These are phyloP conservation scores for Steatocranus sp. DNA, from an alignment of 2,797 vertebrate genomes.

Conservation along the genomic window DNA sequence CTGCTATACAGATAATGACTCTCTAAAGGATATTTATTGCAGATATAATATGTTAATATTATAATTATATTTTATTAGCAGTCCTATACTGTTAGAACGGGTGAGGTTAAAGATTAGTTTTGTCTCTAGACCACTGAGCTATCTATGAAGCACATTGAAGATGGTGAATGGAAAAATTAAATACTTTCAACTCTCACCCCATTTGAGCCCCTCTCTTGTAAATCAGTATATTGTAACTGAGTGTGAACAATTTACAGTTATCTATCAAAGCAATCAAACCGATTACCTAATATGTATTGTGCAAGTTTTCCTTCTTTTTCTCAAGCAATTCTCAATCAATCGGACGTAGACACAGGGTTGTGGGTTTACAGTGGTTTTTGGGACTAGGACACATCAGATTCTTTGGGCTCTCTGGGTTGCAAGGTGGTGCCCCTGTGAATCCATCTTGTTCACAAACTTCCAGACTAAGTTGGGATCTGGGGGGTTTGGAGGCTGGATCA, in stretches of 20 bases:
- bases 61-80: background rate
- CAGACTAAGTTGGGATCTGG: background rate
- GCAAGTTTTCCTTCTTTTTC: background rate
- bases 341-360: background rate
- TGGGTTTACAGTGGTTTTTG: background rate
- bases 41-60: background rate
- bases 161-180: background rate
- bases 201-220: background rate
- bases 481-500: background rate
- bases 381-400: background rate
- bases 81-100: background rate
- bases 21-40: background rate
- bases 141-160: background rate
- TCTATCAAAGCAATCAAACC: background rate
- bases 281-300: fast-evolving
- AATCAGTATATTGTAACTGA: constrained; percentile 19
- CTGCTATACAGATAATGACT: background rate
- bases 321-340: background rate
- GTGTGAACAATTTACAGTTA: background rate
- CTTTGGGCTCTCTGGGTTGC: background rate
- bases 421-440: background rate
- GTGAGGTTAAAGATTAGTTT: background rate
- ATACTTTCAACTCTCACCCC: background rate
- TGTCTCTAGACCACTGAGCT: background rate
- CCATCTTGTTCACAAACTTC: background rate